phyloP scores from a whole-genome alignment of 2,888 invertebrate species.

The Ptychoptera albimana region DNA sequence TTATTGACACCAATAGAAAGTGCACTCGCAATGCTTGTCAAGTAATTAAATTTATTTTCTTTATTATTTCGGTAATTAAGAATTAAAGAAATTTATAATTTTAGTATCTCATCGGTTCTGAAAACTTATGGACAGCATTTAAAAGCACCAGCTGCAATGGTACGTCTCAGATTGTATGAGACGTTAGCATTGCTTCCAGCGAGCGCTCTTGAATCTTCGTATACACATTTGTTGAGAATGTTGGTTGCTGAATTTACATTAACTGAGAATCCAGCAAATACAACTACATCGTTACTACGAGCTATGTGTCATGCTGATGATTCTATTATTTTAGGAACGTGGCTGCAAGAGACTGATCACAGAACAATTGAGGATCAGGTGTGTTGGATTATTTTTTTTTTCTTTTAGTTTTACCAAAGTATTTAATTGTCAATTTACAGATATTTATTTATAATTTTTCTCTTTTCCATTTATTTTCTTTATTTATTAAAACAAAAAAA shows the following conservation, averaged over 20 bases:
- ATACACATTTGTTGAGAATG: slow-evolving; percentile 77
- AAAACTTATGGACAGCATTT: slow-evolving; percentile 82
- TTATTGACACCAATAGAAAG: slow-evolving; percentile 86
- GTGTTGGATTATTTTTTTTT: slow-evolving; percentile 14
- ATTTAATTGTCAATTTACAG: background rate
- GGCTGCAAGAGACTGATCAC: slow-evolving; percentile 94
- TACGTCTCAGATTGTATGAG: slow-evolving; percentile 83
- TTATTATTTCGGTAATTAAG: background rate
- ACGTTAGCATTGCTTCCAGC: slow-evolving; percentile 64
- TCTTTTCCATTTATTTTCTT: background rate
- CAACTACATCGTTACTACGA: slow-evolving; percentile 68
- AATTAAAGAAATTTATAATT: slow-evolving; percentile 10
- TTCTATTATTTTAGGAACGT: slow-evolving; percentile 82
- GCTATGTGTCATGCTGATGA: slow-evolving; percentile 78
- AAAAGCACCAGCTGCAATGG: slow-evolving; percentile 87
- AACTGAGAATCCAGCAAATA: slow-evolving; percentile 84
- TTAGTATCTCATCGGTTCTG: slow-evolving; percentile 65
- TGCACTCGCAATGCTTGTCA: slow-evolving; percentile 84
- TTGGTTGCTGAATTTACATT: slow-evolving; percentile 90
- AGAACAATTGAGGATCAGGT: slow-evolving; percentile 96
- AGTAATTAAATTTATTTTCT: slow-evolving; percentile 47
- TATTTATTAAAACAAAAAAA: slow-evolving; percentile 5
- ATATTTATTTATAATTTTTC: background rate
- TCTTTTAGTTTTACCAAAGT: background rate
- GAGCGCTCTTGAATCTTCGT: slow-evolving; percentile 66